These are phyloP conservation scores for Coluber constrictor DNA, from an alignment of 2,797 vertebrate genomes.

Conservation along the genomic window DNA sequence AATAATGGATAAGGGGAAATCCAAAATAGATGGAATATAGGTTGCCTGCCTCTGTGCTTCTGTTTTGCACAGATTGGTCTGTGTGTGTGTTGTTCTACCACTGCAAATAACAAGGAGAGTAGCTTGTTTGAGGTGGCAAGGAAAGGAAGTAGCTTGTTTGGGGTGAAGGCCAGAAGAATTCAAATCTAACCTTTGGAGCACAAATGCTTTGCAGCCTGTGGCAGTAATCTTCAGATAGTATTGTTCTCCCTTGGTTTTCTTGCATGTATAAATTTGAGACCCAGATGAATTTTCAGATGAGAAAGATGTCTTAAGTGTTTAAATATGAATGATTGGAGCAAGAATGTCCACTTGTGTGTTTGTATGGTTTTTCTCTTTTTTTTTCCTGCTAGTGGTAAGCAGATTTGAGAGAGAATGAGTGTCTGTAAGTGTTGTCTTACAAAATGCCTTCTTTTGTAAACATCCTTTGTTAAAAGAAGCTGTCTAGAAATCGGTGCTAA, in stretches of 20 bases:
- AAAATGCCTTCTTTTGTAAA: neutral
- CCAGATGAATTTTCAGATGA: neutral
- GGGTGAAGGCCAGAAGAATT: neutral
- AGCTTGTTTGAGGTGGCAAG: neutral
- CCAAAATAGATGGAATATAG: neutral
- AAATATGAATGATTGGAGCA: neutral
- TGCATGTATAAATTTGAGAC: neutral
- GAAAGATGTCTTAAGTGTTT: neutral
- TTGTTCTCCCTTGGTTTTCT: neutral
- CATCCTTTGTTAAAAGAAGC: neutral
- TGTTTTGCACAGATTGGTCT: neutral
- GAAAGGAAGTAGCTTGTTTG: neutral
- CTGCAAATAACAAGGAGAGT: neutral
- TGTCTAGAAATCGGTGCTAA: neutral
- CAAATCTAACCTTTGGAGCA: neutral
- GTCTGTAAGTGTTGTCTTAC: neutral
- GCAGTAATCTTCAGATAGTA: no score
- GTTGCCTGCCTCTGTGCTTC: neutral
- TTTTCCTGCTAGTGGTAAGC: neutral
- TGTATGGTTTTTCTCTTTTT: neutral
- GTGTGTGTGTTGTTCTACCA: neutral
- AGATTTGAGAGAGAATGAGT: neutral
- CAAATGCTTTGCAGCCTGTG: neutral
- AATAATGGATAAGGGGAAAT: neutral
- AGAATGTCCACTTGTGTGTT: neutral